Evolutionary conservation across 1,140 invertebrate species (phyloP).

Genomic region (Cydia strobilella): DNA sequence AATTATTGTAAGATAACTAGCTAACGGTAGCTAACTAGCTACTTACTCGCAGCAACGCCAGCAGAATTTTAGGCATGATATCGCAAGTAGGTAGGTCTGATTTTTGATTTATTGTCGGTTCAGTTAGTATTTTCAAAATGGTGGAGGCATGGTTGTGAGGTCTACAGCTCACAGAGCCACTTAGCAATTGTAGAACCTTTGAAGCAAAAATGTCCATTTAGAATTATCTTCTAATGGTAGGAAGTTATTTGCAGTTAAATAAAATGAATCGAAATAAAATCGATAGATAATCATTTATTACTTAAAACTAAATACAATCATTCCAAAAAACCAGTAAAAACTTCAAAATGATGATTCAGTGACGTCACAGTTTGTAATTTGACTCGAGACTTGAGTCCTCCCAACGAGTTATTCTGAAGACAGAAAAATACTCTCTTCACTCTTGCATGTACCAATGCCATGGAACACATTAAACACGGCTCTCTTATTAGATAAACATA

Average conservation of each 20-base stretch:
- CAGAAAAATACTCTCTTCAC: constrained; percentile 91
- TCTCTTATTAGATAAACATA: constrained; percentile 91
- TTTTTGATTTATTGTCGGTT: too few species aligned
- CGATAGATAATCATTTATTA: neutral
- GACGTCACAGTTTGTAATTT: constrained; percentile 89
- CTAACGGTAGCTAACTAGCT: too few species aligned
- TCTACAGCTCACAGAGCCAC: too few species aligned
- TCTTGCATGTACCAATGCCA: constrained; percentile 95
- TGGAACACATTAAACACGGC: constrained; percentile 96
- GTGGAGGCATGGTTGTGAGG: too few species aligned
- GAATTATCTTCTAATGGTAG: too few species aligned
- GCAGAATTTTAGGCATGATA: too few species aligned
- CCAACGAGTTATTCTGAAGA: constrained; percentile 78
- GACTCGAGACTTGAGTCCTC: constrained; percentile 86
- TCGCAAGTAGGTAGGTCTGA: too few species aligned
- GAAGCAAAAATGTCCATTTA: too few species aligned
- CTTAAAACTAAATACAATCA: constrained; percentile 4
- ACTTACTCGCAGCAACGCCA: too few species aligned
- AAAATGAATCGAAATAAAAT: neutral
- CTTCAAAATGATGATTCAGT: constrained; percentile 96
- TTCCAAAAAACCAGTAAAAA: constrained; percentile 80
- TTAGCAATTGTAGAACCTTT: too few species aligned
- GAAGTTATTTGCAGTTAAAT: neutral
- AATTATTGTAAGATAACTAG: too few species aligned
- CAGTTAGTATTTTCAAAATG: too few species aligned